A percentile compares a stretch with the other conserved stretches of the same genome.
Evolutionary conservation across 2,797 vertebrate species (phyloP).

Genomic region (Aselliscus stoliczkanus): DNA sequence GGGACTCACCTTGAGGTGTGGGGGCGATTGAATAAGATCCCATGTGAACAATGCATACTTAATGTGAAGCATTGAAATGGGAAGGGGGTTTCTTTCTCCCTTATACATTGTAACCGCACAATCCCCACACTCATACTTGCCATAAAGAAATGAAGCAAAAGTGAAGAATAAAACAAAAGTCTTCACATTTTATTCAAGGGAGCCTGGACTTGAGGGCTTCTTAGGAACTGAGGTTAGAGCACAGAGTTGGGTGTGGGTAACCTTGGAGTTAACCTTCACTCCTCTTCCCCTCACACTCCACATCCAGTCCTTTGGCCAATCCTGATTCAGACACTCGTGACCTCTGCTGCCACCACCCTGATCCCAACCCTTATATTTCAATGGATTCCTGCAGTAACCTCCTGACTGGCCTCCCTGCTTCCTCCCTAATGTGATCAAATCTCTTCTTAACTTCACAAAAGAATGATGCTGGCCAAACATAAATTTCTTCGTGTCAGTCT

Average conservation of each 20-base stretch:
- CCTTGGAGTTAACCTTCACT: background rate
- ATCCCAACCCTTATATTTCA: background rate
- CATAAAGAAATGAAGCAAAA: background rate
- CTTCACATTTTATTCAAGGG: background rate
- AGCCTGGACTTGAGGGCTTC: background rate
- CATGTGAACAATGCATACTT: background rate
- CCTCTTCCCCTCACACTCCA: background rate
- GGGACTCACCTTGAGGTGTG: background rate
- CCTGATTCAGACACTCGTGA: background rate
- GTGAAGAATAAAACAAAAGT: background rate
- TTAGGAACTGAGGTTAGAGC: background rate
- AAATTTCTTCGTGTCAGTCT: background rate
- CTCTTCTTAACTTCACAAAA: background rate
- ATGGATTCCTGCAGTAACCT: background rate
- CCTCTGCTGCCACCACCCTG: background rate
- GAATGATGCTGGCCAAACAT: background rate
- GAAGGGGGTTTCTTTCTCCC: background rate
- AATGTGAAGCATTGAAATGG: background rate
- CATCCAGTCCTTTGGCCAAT: background rate
- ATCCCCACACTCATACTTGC: background rate
- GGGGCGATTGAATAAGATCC: background rate
- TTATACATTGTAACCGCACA: background rate
- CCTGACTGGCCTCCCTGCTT: background rate
- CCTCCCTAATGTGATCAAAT: background rate
- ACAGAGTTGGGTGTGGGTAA: background rate